Conservation (phyloP, 1,140 invertebrate genomes). For the Caenorhabditis inopinata region DNA sequence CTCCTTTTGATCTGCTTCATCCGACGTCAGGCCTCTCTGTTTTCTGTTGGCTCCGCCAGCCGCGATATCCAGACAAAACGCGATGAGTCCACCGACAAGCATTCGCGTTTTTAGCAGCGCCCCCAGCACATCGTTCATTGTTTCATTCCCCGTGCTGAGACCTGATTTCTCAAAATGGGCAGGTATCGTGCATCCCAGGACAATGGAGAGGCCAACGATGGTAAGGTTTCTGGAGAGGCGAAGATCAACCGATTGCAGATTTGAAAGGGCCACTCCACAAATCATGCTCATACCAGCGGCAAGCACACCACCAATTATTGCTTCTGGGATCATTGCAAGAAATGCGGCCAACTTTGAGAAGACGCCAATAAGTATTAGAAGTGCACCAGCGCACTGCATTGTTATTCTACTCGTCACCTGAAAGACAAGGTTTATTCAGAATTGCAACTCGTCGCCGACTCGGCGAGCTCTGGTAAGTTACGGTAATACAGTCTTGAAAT, state of each 20-base stretch:
- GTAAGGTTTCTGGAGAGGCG: slow-evolving; percentile 35
- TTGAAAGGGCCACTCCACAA: slow-evolving; percentile 23
- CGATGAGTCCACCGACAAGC: slow-evolving; percentile 68
- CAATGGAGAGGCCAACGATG: slow-evolving; percentile 30
- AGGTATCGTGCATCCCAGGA: slow-evolving; percentile 22
- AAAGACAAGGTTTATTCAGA: slow-evolving; percentile 27
- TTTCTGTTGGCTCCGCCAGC: slow-evolving; percentile 61
- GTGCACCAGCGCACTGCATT: slow-evolving; percentile 36
- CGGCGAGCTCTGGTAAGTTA: no score
- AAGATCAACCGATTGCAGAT: slow-evolving; percentile 40
- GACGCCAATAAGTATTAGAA: slow-evolving; percentile 26
- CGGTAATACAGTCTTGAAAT: no score
- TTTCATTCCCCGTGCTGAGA: slow-evolving; percentile 3
- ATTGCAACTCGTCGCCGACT: no score
- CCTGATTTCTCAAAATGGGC: slow-evolving; percentile 7
- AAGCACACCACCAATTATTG: slow-evolving; percentile 39
- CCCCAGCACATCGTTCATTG: slow-evolving; percentile 63
- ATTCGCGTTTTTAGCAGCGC: slow-evolving; percentile 67
- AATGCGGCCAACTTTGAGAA: slow-evolving; percentile 37
- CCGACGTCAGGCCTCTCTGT: slow-evolving; percentile 48
- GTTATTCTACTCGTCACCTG: slow-evolving; percentile 38
- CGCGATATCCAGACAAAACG: slow-evolving; percentile 67
- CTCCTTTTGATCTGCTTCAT: neutral
- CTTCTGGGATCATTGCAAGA: slow-evolving; percentile 33
- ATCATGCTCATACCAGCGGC: slow-evolving; percentile 35